These are phyloP conservation scores for Odobenus rosmarus DNA, from an alignment of 2,113 vertebrate species.

Conservation along the genomic window DNA sequence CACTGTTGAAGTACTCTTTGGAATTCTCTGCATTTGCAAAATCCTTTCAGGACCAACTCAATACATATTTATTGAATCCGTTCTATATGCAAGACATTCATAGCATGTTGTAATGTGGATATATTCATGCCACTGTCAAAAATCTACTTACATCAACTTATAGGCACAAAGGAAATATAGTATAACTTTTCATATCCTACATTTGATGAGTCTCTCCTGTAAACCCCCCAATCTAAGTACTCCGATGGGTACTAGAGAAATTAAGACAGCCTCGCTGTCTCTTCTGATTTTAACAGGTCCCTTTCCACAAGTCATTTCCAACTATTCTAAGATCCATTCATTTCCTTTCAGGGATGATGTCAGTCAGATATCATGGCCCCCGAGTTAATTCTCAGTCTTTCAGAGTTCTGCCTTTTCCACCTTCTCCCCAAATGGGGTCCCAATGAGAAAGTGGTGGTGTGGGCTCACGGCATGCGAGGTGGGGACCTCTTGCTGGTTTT, in stretches of 20 bases:
- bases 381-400: neutral
- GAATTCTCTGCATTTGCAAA: conserved; percentile 24
- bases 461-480: accelerated
- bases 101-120: neutral
- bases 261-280: neutral
- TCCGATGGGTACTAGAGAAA: neutral
- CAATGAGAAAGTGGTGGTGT: neutral
- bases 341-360: neutral
- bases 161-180: neutral
- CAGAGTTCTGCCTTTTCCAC: neutral
- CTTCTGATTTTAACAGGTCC: neutral
- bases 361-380: neutral
- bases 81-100: conserved; percentile 31
- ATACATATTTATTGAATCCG: conserved; percentile 47
- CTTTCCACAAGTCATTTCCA: neutral
- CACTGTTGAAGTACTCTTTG: neutral
- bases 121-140: conserved; percentile 33
- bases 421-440: neutral
- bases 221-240: neutral
- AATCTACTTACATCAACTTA: conserved; percentile 13
- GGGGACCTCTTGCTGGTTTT: accelerated
- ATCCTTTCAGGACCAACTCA: conserved; percentile 4
- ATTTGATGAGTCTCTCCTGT: neutral
- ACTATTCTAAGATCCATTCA: neutral
- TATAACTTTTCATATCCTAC: neutral